These are phyloP conservation scores for Pseudopodoces humilis DNA, from an alignment of 2,113 vertebrate genomes.

Conservation along the genomic window DNA sequence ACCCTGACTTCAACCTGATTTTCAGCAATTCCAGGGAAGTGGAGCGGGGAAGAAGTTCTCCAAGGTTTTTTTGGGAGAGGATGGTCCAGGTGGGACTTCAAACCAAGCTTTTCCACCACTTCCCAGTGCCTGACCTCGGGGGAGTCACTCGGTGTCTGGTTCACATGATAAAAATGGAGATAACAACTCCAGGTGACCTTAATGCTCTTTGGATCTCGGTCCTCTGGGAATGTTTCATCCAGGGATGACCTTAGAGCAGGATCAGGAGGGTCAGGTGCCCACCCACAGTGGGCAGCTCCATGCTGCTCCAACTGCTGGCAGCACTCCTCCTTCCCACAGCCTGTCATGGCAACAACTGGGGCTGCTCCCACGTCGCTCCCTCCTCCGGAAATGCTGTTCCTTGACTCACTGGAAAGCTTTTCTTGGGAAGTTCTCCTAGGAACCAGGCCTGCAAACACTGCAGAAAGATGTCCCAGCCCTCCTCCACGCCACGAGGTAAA, in stretches of 20 bases:
- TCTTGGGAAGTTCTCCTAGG: not conserved
- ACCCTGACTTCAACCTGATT: not conserved
- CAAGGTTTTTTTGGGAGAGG: not conserved
- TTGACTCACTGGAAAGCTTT: constrained; percentile 6
- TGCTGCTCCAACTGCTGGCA: not conserved
- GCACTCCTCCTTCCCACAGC: not conserved
- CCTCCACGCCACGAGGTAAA: no score
- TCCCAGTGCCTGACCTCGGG: not conserved
- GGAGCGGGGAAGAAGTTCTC: not conserved
- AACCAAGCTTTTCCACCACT: not conserved
- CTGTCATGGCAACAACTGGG: not conserved
- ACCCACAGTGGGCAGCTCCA: not conserved
- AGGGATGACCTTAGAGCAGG: not conserved
- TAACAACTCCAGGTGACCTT: not conserved
- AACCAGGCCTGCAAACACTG: not conserved
- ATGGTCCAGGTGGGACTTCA: not conserved
- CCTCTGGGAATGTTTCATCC: not conserved
- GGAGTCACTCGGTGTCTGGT: not conserved
- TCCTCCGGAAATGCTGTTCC: constrained; percentile 50
- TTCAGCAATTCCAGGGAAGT: not conserved
- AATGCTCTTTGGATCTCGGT: fast-evolving
- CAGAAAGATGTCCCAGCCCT: not conserved
- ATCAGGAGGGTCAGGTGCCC: not conserved
- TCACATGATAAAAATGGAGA: not conserved
- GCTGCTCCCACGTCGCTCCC: not conserved